These are phyloP conservation scores for Vimba vimba DNA, from an alignment of 2,113 vertebrate genomes.

Conservation along the genomic window DNA sequence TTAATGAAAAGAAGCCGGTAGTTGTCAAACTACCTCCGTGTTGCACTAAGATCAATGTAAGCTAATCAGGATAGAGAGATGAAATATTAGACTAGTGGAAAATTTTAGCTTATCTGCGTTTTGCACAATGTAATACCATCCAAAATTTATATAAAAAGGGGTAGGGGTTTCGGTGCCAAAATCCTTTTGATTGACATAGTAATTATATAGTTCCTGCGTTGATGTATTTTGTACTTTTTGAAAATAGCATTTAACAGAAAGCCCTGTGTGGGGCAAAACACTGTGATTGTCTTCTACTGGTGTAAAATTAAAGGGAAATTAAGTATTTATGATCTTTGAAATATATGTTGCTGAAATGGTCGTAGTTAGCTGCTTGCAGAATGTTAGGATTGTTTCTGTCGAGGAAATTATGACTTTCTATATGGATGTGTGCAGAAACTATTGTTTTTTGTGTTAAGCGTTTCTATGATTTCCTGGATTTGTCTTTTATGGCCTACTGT, in stretches of 20 bases:
- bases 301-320: conserved; percentile 28
- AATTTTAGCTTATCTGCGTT: conserved; percentile 49
- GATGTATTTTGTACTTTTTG: conserved; percentile 50
- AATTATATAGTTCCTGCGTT: neutral
- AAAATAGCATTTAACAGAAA: conserved; percentile 44
- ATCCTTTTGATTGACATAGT: conserved; percentile 25
- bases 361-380: conserved; percentile 41
- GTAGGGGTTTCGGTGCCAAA: conserved; percentile 29
- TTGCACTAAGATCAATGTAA: conserved; percentile 57
- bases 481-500: conserved; percentile 26
- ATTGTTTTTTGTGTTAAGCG: conserved; percentile 13
- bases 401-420: neutral
- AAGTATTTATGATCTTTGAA: conserved; percentile 47
- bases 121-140: conserved; percentile 57
- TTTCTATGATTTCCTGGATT: conserved; percentile 37
- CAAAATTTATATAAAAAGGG: conserved; percentile 16
- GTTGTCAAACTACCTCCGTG: conserved; percentile 46
- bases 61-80: conserved; percentile 48
- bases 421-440: neutral
- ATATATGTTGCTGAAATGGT: conserved; percentile 33
- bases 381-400: conserved; percentile 32
- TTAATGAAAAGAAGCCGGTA: conserved; percentile 49
- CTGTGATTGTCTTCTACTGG: conserved; percentile 57
- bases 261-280: conserved; percentile 46
- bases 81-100: conserved; percentile 16